A percentile compares a stretch with the other conserved stretches of the same genome.
These are phyloP conservation scores for Leguminivora glycinivorella DNA, from an alignment of 1,140 invertebrate species.

Conservation along the genomic window DNA sequence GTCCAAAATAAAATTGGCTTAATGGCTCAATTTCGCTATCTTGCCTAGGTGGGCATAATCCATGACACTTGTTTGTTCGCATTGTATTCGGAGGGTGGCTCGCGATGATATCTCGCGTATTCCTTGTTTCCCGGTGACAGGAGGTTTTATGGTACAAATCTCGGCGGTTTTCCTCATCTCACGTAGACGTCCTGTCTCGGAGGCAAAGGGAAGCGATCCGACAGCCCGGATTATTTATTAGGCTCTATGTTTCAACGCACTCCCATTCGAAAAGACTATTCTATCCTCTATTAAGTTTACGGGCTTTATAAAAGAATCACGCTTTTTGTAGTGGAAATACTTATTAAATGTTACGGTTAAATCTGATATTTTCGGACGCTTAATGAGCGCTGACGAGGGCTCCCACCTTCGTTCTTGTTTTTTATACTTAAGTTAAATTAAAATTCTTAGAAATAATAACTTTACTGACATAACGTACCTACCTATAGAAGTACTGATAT, in stretches of 20 bases:
- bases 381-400: conserved; percentile 1
- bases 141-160: conserved; percentile 52
- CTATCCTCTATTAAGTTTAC: conserved; percentile 30
- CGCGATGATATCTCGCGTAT: conserved; percentile 39
- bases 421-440: neutral
- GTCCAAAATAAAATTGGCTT: neutral
- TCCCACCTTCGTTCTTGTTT: neutral
- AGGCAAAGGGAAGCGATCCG: conserved; percentile 27
- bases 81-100: conserved; percentile 26
- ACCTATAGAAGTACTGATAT: no score
- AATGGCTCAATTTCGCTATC: neutral
- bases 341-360: conserved; percentile 4
- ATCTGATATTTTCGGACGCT: conserved; percentile 26
- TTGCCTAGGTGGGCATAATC: neutral
- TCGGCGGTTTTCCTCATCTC: conserved; percentile 44
- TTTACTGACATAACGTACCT: neutral
- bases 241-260: conserved; percentile 42
- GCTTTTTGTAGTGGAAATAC: conserved; percentile 1
- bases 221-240: conserved; percentile 46
- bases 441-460: neutral
- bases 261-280: conserved; percentile 36
- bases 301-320: conserved; percentile 28
- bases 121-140: conserved; percentile 47
- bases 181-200: conserved; percentile 18
- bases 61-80: conserved; percentile 16